Conservation (phyloP, 2,797 vertebrate genomes). For the Phoxinus dragarum region DNA sequence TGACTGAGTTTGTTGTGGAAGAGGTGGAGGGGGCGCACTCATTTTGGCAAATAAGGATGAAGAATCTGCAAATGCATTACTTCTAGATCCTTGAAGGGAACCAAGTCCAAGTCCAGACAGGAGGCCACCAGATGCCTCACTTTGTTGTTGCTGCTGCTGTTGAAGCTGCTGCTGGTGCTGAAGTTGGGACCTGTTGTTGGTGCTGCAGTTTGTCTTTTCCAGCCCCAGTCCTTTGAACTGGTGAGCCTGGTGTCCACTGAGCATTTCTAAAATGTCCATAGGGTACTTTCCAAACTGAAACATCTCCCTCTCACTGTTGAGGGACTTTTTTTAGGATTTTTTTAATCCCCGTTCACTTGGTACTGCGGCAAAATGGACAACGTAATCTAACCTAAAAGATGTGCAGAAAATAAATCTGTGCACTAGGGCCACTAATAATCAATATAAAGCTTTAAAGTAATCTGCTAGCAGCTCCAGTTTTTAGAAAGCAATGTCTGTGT, state of each 20-base stretch:
- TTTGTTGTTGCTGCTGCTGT: slow-evolving; percentile 77
- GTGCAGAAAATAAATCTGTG: neutral
- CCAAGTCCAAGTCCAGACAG: slow-evolving; percentile 81
- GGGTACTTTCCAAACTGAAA: slow-evolving; percentile 87
- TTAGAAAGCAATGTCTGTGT: slow-evolving; percentile 11
- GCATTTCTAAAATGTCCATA: slow-evolving; percentile 87
- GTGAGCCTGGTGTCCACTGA: slow-evolving; percentile 85
- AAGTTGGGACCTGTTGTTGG: slow-evolving; percentile 84
- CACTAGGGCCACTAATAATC: slow-evolving; percentile 5
- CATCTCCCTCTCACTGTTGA: slow-evolving; percentile 74
- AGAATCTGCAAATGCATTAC: slow-evolving; percentile 81
- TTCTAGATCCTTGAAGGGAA: slow-evolving; percentile 78
- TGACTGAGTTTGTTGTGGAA: slow-evolving; percentile 81
- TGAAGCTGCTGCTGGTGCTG: slow-evolving; percentile 85
- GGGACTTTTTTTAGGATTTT: slow-evolving; percentile 52
- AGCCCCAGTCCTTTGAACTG: slow-evolving; percentile 85
- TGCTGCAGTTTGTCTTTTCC: slow-evolving; percentile 79
- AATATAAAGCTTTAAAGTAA: slow-evolving; percentile 37
- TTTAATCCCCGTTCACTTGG: slow-evolving; percentile 37
- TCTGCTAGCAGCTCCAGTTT: slow-evolving; percentile 38
- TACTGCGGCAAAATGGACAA: slow-evolving; percentile 45
- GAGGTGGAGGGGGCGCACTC: slow-evolving; percentile 77
- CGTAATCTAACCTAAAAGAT: slow-evolving; percentile 13
- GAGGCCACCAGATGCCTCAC: slow-evolving; percentile 77
- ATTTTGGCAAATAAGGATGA: slow-evolving; percentile 84